phyloP scores from a whole-genome alignment of 2,888 invertebrate species.

The Hyposoter didymator region DNA sequence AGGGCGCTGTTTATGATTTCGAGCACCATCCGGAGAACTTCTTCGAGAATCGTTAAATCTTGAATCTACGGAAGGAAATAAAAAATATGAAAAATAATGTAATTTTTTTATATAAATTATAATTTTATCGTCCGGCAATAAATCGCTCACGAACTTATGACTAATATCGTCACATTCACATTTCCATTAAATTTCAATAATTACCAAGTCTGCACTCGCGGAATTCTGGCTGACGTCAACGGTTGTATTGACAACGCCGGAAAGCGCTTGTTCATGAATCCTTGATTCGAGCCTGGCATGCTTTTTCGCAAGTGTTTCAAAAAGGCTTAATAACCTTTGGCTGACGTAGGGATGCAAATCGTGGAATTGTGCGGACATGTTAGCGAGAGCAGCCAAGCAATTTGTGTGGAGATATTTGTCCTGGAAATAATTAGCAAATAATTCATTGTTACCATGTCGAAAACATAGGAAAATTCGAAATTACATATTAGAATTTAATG shows the following conservation, averaged over 20 bases:
- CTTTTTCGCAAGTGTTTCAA: slow-evolving; percentile 95
- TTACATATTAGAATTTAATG: too few species aligned
- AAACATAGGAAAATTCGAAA: too few species aligned
- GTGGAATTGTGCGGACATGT: slow-evolving; percentile 98
- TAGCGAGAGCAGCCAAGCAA: slow-evolving; percentile 98
- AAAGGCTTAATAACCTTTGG: slow-evolving; percentile 95
- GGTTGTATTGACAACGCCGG: slow-evolving; percentile 43
- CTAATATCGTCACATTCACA: too few species aligned
- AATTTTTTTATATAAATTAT: background rate
- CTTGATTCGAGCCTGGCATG: slow-evolving; percentile 88
- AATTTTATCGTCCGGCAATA: background rate
- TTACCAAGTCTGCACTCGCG: slow-evolving; percentile 79
- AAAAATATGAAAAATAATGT: background rate
- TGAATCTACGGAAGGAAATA: slow-evolving; percentile 87
- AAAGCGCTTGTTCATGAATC: slow-evolving; percentile 74
- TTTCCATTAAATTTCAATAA: background rate
- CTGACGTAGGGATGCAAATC: slow-evolving; percentile 98
- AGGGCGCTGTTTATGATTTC: slow-evolving; percentile 99
- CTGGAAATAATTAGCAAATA: slow-evolving; percentile 79
- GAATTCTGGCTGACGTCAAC: slow-evolving; percentile 55
- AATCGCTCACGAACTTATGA: background rate
- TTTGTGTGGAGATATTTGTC: slow-evolving; percentile 99
- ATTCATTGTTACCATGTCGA: too few species aligned
- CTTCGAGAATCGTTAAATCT: slow-evolving; percentile 96
- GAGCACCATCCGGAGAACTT: slow-evolving; percentile 97